phyloP scores from a whole-genome alignment of 2,888 invertebrate genomes.

The Megamerina dolium region DNA sequence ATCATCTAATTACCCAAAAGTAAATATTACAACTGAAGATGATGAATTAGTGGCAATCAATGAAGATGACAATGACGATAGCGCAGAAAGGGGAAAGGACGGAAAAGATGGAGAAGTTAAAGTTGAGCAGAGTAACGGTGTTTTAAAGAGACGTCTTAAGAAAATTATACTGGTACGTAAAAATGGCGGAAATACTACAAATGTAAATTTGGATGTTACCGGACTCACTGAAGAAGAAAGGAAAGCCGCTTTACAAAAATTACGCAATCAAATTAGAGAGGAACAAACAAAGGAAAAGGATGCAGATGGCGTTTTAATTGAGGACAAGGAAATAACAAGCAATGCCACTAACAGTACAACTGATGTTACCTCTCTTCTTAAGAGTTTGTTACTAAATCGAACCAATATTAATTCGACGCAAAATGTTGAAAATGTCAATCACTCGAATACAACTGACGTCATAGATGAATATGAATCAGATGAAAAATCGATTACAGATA shows the following conservation, averaged over 20 bases:
- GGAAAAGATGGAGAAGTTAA: constrained; percentile 14
- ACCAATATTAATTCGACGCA: too few relatives aligned
- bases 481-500: background rate
- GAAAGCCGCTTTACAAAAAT: constrained; percentile 20
- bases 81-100: constrained; percentile 7
- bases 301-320: background rate
- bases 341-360: too few relatives aligned
- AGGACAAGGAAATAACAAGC: constrained; percentile 1
- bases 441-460: constrained; percentile 4
- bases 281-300: constrained; percentile 19
- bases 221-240: too few relatives aligned
- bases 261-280: constrained; percentile 30
- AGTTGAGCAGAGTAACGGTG: constrained; percentile 14
- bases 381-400: too few relatives aligned
- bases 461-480: constrained; percentile 1
- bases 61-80: background rate
- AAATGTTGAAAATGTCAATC: too few relatives aligned
- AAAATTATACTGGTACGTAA: constrained; percentile 24
- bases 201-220: too few relatives aligned
- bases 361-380: too few relatives aligned
- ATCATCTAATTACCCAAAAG: too few relatives aligned
- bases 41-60: too few relatives aligned
- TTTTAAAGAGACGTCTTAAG: constrained; percentile 29
- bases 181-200: background rate
- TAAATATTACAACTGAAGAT: too few relatives aligned